Evolutionary conservation across 2,888 invertebrate species (phyloP), one percentile per base, ranked within the genome.

Genomic region (Argyra leucocephala): DNA sequence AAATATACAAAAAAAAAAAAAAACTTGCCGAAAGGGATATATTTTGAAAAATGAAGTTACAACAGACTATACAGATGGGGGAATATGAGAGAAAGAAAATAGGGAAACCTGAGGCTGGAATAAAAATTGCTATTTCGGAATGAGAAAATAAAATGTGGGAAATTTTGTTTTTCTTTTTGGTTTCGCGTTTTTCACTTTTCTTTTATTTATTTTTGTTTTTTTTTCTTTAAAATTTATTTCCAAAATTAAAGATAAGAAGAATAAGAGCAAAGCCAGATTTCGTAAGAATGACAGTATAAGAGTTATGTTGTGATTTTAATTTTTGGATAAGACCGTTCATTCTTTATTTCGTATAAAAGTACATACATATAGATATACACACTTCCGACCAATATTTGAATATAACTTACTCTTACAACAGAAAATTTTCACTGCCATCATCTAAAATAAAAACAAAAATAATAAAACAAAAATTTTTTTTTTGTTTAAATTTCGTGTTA

Each of bases 241-340:
- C 4, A 48, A 48, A 48, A 48, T 48, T 48, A 48, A 48, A 48
- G 48, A 48, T 48, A 48, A 48, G 48, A 48, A 48, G 18, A 48
- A 48, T 15, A 48, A 48, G 18, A 48, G 48, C 48, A 48, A 48
- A 48, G 48, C 48, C 48, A 48, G 48, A 48, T 48, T 37, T 48
- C 48, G 48, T 2, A 18, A 18, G 48, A 48, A 48, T 48, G 48
- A 48, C 48, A 48, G 48, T 48, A 48, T 48, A 48, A 48, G 48
- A 48, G 48, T 48, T 48, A 48, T 48, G 48, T 48, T 48, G 48
- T 48, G 48, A 48, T 48, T 48, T 48, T 48, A 48, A 48, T 48
- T 48, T 48, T 48, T 48, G 48, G 48, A 48, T 48, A 48, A 48
- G 48, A 48, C 48, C 48, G 18, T 48, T 48, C 15, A 15, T 37